A percentile compares a stretch with the other conserved stretches of the same genome.
phyloP scores from a whole-genome alignment of 2,888 invertebrate genomes.

The Mesorhabditis spiculigera region DNA sequence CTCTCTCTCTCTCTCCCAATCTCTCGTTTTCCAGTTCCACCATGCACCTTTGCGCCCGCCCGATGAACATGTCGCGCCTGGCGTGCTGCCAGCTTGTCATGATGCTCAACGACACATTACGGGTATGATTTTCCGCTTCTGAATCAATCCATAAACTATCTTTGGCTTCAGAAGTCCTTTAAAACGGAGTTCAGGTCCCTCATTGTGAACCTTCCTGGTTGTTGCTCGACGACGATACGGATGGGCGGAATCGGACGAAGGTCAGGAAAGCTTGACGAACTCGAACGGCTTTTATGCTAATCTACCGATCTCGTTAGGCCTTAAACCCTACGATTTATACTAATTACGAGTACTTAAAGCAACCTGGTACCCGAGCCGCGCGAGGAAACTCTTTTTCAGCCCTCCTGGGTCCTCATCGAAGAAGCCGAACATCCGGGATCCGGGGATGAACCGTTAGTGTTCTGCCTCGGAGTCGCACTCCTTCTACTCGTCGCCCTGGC shows the following conservation, averaged over 20 bases:
- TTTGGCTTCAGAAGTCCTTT: not conserved
- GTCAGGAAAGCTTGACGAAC: too few relatives aligned
- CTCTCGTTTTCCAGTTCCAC: not conserved
- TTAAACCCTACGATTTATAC: too few relatives aligned
- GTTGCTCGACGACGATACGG: not conserved
- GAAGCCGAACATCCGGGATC: not conserved
- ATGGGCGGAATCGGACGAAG: not conserved
- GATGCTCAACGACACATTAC: slow-evolving; percentile 34
- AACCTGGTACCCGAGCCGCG: too few relatives aligned
- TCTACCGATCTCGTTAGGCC: too few relatives aligned
- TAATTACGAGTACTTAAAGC: too few relatives aligned
- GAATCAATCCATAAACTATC: not conserved
- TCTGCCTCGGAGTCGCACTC: not conserved
- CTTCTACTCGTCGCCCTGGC: not conserved
- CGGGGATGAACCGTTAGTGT: not conserved
- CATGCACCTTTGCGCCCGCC: slow-evolving; percentile 40
- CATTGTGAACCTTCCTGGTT: not conserved
- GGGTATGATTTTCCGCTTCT: slow-evolving; percentile 16
- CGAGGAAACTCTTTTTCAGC: not conserved
- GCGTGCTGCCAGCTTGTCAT: slow-evolving; percentile 42
- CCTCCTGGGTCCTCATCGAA: not conserved
- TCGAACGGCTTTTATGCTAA: too few relatives aligned
- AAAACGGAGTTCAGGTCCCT: not conserved
- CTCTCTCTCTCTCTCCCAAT: slow-evolving; percentile 6
- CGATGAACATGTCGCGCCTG: slow-evolving; percentile 37